Percentiles rank a stretch among this genome's conserved stretches.
phyloP scores from a whole-genome alignment of 1,140 invertebrate genomes.

The Drosophila athabasca region DNA sequence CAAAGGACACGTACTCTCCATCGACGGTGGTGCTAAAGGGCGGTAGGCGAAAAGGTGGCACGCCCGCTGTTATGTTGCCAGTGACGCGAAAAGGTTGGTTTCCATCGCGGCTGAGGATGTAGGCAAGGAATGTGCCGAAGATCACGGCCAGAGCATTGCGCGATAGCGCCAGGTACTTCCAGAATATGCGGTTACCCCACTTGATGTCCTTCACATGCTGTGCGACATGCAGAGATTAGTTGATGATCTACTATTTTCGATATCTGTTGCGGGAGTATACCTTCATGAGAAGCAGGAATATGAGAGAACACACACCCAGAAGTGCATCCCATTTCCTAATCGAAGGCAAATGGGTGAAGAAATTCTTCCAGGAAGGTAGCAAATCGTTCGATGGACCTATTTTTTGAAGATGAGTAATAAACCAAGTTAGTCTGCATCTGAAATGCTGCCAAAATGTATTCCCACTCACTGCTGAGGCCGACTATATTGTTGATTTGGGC shows the following conservation, averaged over 20 bases:
- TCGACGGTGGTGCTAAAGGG: constrained; percentile 86
- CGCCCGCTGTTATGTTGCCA: constrained; percentile 86
- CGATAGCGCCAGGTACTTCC: constrained; percentile 92
- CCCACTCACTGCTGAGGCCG: constrained; percentile 85
- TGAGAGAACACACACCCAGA: constrained; percentile 86
- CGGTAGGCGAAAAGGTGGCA: constrained; percentile 87
- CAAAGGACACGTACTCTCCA: constrained; percentile 84
- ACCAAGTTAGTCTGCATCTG: neutral
- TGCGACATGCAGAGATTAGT: neutral
- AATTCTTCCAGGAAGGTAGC: constrained; percentile 85
- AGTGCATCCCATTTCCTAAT: constrained; percentile 85
- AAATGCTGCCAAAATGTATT: neutral
- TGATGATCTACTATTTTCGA: constrained; percentile 49
- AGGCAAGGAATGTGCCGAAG: constrained; percentile 88
- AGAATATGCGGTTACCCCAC: constrained; percentile 85
- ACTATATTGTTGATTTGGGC: constrained; percentile 92
- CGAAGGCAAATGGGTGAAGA: constrained; percentile 84
- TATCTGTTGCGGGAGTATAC: constrained; percentile 67
- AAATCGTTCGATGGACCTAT: constrained; percentile 85
- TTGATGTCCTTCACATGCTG: constrained; percentile 89
- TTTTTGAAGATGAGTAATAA: neutral
- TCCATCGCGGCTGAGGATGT: constrained; percentile 85
- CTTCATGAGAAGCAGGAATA: constrained; percentile 86
- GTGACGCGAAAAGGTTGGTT: constrained; percentile 87
- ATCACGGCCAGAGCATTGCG: constrained; percentile 92